Evolutionary conservation across 1,140 invertebrate genomes (phyloP).

Genomic region (Nasonia giraulti): DNA sequence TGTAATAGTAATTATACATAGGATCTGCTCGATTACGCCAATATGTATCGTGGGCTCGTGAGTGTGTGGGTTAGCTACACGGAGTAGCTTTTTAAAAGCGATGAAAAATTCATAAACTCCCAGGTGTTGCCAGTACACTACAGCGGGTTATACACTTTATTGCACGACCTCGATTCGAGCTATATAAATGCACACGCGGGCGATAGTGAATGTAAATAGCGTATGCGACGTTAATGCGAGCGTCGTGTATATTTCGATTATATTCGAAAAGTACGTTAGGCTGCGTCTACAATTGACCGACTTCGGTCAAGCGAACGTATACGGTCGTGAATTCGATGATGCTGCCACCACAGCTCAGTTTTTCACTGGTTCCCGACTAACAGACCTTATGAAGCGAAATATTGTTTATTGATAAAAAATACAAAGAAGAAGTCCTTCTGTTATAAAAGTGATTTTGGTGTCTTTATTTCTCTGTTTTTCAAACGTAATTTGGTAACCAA

Average conservation of each 20-base stretch:
- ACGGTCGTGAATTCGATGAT: too few species aligned
- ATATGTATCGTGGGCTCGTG: neutral
- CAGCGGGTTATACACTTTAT: neutral
- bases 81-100: neutral
- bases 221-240: neutral
- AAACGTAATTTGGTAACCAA: too few species aligned
- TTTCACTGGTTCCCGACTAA: too few species aligned
- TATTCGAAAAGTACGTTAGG: neutral
- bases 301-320: too few species aligned
- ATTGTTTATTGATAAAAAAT: too few species aligned
- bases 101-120: slow-evolving; percentile 14
- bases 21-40: neutral
- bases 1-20: neutral
- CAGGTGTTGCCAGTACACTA: neutral
- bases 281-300: too few species aligned
- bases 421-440: too few species aligned
- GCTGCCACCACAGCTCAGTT: too few species aligned
- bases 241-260: neutral
- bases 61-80: neutral
- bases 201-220: too few species aligned
- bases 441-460: too few species aligned
- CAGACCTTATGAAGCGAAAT: too few species aligned
- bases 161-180: neutral
- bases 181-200: neutral
- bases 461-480: too few species aligned